Base-by-base conservation (phyloP, 2,113 vertebrate species). In the Phalacrocorax brasilianus region DNA sequence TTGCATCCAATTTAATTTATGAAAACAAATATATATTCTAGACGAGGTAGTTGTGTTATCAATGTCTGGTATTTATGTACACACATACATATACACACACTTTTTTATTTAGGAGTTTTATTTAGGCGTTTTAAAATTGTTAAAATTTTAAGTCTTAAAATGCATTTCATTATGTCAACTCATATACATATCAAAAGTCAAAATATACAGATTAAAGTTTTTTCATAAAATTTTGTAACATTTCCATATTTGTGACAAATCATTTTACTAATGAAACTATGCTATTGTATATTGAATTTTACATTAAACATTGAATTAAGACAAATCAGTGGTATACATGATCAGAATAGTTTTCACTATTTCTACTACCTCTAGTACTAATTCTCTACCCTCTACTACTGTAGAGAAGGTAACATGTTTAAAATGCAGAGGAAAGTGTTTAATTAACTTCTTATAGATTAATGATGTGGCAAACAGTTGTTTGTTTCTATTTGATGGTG, bases 381-480 rank as follows among this genome's bases (percentile, higher is more conserved):
- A 45, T 45, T 45, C 44, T 45, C 16, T 45, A 45, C 44, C 44
- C 16, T 45, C 44, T 45, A 45, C 44, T 45, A 63, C 24, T 58
- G 14, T 81, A 49, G 55, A 70, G 71, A 83, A 74, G 49, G 63
- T 35, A 94, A 91, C 56, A 53, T 74, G 70, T 96, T 97, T 95
- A 93, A 97, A 96, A 98, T 92, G 65, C 62, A 95, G 84, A 72
- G 30, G 38, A 90, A 97, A 91, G 32, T 94, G 94, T 96, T 97
- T 97, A 91, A 98, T 98, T 96, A 98, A 94, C 71, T 97, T 84
- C 78, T 97, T 93, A 89, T 56, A 96, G 97, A 97, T 97, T 97
- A 97, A 98, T 96, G 79, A 96, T 97, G 85, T 96, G 77, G 93
- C 95, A 97, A 97, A 96, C 52, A 92, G 89, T 92, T 97, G 84